Conservation (phyloP, 2,113 vertebrate species). For the Hystrix brachyura region DNA sequence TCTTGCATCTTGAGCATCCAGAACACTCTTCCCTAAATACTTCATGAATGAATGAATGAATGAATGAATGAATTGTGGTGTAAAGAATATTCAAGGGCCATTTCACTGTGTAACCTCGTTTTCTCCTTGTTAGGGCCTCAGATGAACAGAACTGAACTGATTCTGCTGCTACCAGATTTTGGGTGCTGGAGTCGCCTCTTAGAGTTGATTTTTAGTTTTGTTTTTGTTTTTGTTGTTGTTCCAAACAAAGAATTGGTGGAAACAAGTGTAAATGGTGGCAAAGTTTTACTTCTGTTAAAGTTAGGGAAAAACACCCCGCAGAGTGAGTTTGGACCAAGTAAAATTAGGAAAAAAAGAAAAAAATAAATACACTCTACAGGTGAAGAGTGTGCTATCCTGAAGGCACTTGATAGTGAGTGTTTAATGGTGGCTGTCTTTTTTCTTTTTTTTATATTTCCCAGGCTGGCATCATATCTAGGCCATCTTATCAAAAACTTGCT, state of each 20-base stretch:
- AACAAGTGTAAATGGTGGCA: neutral
- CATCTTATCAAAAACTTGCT: neutral
- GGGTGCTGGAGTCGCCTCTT: neutral
- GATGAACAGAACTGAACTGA: neutral
- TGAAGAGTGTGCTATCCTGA: neutral
- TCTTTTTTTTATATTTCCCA: neutral
- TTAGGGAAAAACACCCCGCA: neutral
- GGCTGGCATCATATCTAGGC: neutral
- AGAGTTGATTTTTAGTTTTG: neutral
- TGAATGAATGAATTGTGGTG: constrained; percentile 6
- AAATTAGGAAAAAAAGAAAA: neutral
- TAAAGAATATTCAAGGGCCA: neutral
- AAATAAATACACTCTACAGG: neutral
- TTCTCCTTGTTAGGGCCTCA: neutral
- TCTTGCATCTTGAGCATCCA: neutral
- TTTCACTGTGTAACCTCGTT: neutral
- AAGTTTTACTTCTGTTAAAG: neutral
- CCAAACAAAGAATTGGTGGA: neutral
- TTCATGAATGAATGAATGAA: constrained; percentile 18
- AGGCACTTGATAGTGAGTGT: neutral
- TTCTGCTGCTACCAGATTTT: neutral
- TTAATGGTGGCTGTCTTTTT: neutral
- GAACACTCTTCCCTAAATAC: neutral
- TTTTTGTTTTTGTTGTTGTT: neutral
- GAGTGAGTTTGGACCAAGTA: neutral